Conservation (phyloP, 2,113 vertebrate species). For the Dasyornis broadbenti region DNA sequence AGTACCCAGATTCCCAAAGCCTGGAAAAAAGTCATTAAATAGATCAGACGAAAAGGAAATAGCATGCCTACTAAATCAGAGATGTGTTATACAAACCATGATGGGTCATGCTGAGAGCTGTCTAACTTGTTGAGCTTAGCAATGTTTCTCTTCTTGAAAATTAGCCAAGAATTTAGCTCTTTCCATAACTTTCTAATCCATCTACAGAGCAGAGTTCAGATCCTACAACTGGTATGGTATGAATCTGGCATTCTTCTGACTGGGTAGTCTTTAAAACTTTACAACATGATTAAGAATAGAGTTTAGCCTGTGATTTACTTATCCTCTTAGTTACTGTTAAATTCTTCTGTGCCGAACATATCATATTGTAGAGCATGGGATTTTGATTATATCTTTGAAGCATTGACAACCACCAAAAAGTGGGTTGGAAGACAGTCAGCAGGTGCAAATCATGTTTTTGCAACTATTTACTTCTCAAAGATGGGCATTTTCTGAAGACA, state of each 20-base stretch:
- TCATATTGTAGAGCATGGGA: neutral
- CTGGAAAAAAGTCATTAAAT: slow-evolving; percentile 22
- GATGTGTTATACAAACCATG: slow-evolving; percentile 21
- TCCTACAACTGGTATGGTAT: neutral
- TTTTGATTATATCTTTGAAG: neutral
- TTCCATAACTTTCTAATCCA: slow-evolving; percentile 30
- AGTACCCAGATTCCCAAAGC: neutral
- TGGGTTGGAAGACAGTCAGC: neutral
- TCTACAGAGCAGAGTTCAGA: slow-evolving; percentile 15
- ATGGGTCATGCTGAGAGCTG: slow-evolving; percentile 19
- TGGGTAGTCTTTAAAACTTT: neutral
- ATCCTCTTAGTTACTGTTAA: neutral
- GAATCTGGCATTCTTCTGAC: neutral
- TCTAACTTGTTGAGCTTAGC: slow-evolving; percentile 32
- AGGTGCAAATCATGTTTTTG: neutral
- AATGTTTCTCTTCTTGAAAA: slow-evolving; percentile 23
- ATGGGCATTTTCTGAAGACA: neutral
- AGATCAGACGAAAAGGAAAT: slow-evolving; percentile 17
- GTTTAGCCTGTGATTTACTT: neutral
- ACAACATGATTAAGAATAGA: neutral
- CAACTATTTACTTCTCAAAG: neutral
- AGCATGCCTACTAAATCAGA: slow-evolving; percentile 24
- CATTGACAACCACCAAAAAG: neutral
- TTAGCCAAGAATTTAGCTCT: slow-evolving; percentile 34
- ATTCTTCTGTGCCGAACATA: neutral